Evolutionary conservation across 1,140 invertebrate genomes (phyloP).

Genomic region (Lordiphosa mommai): DNA sequence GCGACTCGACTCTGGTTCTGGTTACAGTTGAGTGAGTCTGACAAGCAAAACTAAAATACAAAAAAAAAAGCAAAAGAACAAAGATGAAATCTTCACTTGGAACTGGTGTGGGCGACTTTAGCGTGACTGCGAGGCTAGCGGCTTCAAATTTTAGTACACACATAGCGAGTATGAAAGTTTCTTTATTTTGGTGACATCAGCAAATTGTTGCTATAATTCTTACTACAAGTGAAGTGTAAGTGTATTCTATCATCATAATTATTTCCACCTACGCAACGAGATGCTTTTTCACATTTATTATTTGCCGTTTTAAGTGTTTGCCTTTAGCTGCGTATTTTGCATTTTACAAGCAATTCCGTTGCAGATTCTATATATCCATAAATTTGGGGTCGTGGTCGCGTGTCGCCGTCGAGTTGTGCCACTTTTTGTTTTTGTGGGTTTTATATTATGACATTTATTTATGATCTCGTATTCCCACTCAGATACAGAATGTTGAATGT

Average conservation of each 20-base stretch:
- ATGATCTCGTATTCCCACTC: constrained; percentile 41
- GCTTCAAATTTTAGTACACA: constrained; percentile 18
- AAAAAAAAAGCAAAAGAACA: constrained; percentile 5
- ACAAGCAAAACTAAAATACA: constrained; percentile 31
- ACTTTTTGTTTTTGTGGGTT: constrained; percentile 41
- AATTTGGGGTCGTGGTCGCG: constrained; percentile 45
- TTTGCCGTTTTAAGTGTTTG: too few relatives aligned
- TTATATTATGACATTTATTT: constrained; percentile 74
- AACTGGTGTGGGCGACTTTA: constrained; percentile 29
- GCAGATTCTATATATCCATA: background rate
- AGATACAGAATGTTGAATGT: constrained; percentile 2
- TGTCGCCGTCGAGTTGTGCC: constrained; percentile 49
- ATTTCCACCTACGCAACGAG: constrained; percentile 12
- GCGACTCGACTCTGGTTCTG: constrained; percentile 10
- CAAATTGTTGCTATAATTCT: too few relatives aligned
- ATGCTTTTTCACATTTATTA: too few relatives aligned
- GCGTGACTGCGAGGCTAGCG: constrained; percentile 35
- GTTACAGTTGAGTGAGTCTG: constrained; percentile 42
- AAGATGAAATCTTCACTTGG: constrained; percentile 21
- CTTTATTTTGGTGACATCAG: background rate
- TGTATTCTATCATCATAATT: constrained; percentile 13
- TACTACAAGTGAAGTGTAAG: constrained; percentile 24
- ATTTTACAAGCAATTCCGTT: too few relatives aligned
- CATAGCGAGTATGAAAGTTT: constrained; percentile 2
- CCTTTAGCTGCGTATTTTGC: too few relatives aligned